Percentiles rank a stretch among this genome's conserved stretches.
Evolutionary conservation across 2,888 invertebrate genomes (phyloP).

Genomic region (Drosophila suboccidentalis): DNA sequence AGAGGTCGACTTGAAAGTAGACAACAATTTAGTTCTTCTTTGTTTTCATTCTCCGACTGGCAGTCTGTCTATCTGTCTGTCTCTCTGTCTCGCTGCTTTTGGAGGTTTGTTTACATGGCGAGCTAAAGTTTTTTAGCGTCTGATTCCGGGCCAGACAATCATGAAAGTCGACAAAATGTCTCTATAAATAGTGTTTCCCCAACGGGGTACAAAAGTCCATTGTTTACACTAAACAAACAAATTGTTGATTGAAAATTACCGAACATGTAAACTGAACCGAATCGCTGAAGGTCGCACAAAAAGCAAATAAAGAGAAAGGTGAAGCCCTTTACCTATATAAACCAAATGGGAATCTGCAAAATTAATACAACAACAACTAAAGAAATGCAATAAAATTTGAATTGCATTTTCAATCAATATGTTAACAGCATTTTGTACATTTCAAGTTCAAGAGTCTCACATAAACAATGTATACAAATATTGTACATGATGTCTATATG

Average conservation of each 20-base stretch:
- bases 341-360: not conserved
- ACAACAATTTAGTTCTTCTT: constrained; percentile 8
- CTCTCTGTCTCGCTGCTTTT: constrained; percentile 38
- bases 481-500: constrained; percentile 16
- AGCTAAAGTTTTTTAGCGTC: constrained; percentile 20
- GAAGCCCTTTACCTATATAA: not conserved
- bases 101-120: constrained; percentile 71
- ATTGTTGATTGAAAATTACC: constrained; percentile 17
- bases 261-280: constrained; percentile 7
- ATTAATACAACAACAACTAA: constrained; percentile 10
- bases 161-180: constrained; percentile 19
- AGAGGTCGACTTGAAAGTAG: constrained; percentile 40
- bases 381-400: constrained; percentile 27
- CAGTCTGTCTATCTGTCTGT: constrained; percentile 28
- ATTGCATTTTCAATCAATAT: constrained; percentile 48
- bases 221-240: constrained; percentile 21
- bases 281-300: constrained; percentile 20
- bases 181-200: constrained; percentile 51
- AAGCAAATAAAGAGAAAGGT: constrained; percentile 6
- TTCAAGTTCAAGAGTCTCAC: constrained; percentile 73
- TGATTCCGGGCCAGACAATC: constrained; percentile 45
- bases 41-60: constrained; percentile 3
- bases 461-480: constrained; percentile 45
- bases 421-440: constrained; percentile 48
- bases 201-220: constrained; percentile 39